Evolutionary conservation across 1,140 invertebrate genomes (phyloP).

Genomic region (Idris sp.): DNA sequence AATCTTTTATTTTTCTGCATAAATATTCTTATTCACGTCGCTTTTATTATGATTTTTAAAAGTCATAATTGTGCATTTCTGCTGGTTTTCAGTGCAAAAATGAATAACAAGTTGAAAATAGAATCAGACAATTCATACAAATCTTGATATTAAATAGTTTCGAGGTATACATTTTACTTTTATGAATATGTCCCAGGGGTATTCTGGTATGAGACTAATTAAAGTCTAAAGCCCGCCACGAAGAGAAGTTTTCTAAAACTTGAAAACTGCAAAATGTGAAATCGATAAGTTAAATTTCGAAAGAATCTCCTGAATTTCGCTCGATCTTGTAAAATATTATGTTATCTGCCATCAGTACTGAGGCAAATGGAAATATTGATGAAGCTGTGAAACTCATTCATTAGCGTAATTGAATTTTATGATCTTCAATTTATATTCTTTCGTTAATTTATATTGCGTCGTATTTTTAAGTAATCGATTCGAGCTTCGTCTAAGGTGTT

Average conservation of each 20-base stretch:
- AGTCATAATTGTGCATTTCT: not conserved
- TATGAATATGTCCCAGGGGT: constrained; percentile 45
- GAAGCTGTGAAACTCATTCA: constrained; percentile 34
- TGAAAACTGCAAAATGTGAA: constrained; percentile 34
- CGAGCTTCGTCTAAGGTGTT: constrained; percentile 24
- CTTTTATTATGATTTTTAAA: not conserved
- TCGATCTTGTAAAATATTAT: constrained; percentile 47
- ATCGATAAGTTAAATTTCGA: constrained; percentile 44
- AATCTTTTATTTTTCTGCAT: too few relatives aligned
- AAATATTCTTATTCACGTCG: too few relatives aligned
- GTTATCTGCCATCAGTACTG: constrained; percentile 27
- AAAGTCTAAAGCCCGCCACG: constrained; percentile 28
- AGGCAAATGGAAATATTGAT: constrained; percentile 43
- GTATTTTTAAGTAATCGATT: constrained; percentile 22
- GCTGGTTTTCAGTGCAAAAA: constrained; percentile 2
- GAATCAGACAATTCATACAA: constrained; percentile 11
- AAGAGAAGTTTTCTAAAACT: constrained; percentile 46
- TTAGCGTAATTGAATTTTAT: constrained; percentile 45
- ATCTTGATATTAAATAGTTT: constrained; percentile 44
- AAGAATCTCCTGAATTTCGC: constrained; percentile 37
- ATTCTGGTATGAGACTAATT: constrained; percentile 51
- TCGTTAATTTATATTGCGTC: constrained; percentile 31
- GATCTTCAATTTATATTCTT: constrained; percentile 28
- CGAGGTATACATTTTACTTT: constrained; percentile 18
- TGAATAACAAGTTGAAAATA: constrained; percentile 17